Percentiles rank a stretch among this genome's conserved stretches.
phyloP scores from a whole-genome alignment of 2,113 vertebrate species.

The Todiramphus chloris region DNA sequence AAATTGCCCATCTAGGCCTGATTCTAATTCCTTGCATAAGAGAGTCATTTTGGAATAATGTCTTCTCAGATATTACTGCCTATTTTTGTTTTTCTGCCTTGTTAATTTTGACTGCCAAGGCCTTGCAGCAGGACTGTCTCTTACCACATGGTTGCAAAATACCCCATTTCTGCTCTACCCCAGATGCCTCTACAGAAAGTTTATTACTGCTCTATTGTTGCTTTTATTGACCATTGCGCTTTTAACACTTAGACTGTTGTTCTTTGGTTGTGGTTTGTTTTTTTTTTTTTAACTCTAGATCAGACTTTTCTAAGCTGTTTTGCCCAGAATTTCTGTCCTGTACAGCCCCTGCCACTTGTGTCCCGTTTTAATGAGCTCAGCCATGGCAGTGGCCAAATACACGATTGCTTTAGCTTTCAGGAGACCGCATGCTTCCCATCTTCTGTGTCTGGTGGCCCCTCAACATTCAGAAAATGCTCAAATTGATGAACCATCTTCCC shows the following conservation, averaged over 20 bases:
- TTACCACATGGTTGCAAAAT: neutral
- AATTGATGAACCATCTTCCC: neutral
- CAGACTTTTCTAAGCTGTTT: neutral
- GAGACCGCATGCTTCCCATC: neutral
- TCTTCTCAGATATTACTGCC: neutral
- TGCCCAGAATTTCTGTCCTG: neutral
- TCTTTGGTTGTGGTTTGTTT: neutral
- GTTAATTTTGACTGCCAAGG: slow-evolving; percentile 8
- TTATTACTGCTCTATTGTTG: neutral
- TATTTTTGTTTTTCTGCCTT: neutral
- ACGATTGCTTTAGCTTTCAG: neutral
- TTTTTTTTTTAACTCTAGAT: neutral
- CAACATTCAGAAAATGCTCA: neutral
- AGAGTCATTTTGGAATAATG: neutral
- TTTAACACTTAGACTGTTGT: neutral
- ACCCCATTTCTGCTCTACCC: neutral
- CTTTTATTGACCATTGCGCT: neutral
- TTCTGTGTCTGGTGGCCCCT: neutral
- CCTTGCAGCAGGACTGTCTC: neutral
- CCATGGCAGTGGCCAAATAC: fast-evolving
- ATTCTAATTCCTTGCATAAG: neutral
- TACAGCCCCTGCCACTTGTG: neutral
- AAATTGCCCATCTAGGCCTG: neutral
- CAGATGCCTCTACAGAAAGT: neutral
- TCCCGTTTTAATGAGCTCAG: neutral